phyloP scores from a whole-genome alignment of 2,888 invertebrate species.

The Dryomyza anilis region DNA sequence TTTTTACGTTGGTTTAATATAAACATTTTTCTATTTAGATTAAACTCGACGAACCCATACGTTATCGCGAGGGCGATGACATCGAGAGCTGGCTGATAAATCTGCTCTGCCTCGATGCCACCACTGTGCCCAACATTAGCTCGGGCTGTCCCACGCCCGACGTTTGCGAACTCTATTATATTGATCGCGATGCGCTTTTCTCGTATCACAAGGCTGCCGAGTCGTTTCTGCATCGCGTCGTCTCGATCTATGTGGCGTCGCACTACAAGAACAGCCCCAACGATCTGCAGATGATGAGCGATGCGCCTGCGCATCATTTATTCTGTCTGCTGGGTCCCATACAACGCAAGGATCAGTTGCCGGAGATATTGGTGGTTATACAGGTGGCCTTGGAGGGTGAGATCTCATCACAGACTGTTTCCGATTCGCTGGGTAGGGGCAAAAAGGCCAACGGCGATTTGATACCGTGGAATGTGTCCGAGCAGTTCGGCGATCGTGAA shows the following conservation, averaged over 20 bases:
- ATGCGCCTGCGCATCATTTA: constrained; percentile 97
- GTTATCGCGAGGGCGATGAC: constrained; percentile 85
- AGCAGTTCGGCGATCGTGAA: constrained; percentile 92
- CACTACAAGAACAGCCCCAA: constrained; percentile 99
- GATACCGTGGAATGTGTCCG: constrained; percentile 98
- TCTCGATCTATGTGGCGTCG: constrained; percentile 93
- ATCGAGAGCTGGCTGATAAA: constrained; percentile 91
- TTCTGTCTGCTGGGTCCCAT: constrained; percentile 93
- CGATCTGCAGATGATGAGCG: constrained; percentile 97
- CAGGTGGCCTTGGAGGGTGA: constrained; percentile 82
- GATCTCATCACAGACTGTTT: constrained; percentile 70
- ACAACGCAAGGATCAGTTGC: constrained; percentile 74
- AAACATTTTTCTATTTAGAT: constrained; percentile 62
- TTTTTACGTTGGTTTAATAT: neutral
- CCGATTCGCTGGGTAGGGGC: constrained; percentile 81
- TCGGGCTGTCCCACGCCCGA: constrained; percentile 89
- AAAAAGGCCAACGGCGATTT: constrained; percentile 94
- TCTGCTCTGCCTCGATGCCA: constrained; percentile 89
- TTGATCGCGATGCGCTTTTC: constrained; percentile 92
- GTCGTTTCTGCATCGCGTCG: constrained; percentile 87
- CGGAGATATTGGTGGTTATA: constrained; percentile 92
- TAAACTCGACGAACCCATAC: constrained; percentile 90
- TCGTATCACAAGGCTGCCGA: constrained; percentile 95
- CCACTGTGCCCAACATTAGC: constrained; percentile 66
- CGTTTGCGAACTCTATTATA: constrained; percentile 85